Conservation (phyloP, 2,888 invertebrate species). For the Xestia xanthographa region DNA sequence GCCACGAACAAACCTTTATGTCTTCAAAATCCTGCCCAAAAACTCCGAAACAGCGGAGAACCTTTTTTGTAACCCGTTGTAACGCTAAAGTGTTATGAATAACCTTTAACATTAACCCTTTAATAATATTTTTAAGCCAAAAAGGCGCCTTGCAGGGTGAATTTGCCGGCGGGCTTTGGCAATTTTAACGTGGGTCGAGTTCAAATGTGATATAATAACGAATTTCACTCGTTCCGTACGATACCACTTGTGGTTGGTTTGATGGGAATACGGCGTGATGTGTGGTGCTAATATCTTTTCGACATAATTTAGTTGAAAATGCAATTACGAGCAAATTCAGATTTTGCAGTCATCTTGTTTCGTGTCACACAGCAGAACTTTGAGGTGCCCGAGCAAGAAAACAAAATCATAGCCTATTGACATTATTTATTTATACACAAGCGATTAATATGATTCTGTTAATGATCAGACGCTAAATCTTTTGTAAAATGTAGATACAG, state of each 20-base stretch:
- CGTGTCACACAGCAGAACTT: not conserved
- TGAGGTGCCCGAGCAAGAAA: not conserved
- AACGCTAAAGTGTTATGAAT: slow-evolving; percentile 69
- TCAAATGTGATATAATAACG: slow-evolving; percentile 85
- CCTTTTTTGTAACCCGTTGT: slow-evolving; percentile 67
- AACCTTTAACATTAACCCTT: slow-evolving; percentile 71
- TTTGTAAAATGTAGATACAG: not conserved
- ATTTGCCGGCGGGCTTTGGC: slow-evolving; percentile 78
- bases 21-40: slow-evolving; percentile 57
- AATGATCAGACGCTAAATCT: not conserved
- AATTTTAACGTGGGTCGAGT: slow-evolving; percentile 79
- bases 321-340: not conserved
- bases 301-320: not conserved
- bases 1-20: slow-evolving; percentile 60
- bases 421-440: not conserved
- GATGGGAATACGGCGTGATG: slow-evolving; percentile 46
- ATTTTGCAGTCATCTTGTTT: not conserved
- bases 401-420: not conserved
- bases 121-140: slow-evolving; percentile 79
- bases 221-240: slow-evolving; percentile 80
- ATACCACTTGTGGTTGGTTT: slow-evolving; percentile 69
- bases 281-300: slow-evolving; percentile 11
- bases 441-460: not conserved
- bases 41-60: slow-evolving; percentile 39
- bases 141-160: slow-evolving; percentile 77